A percentile compares a stretch with the other conserved stretches of the same genome.
phyloP scores from a whole-genome alignment of 1,140 invertebrate species.

The Lordiphosa collinella region DNA sequence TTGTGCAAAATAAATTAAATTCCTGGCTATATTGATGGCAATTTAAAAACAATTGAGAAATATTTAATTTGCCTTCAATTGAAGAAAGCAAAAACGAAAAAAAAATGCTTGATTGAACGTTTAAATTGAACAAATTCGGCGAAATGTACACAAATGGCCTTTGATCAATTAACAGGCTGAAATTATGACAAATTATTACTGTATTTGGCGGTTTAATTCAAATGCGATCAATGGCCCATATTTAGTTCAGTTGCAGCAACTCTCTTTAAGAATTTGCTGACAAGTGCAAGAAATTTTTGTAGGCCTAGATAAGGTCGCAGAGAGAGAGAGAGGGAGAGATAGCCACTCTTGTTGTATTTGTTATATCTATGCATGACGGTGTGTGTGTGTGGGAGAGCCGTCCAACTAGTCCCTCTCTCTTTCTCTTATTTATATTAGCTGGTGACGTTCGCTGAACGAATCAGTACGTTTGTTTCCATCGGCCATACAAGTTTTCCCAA shows the following conservation, averaged over 20 bases:
- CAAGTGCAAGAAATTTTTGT: slow-evolving; percentile 15
- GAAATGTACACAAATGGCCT: slow-evolving; percentile 30
- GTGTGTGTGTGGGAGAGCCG: not conserved
- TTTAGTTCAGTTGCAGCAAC: too few relatives aligned
- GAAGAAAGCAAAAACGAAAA: slow-evolving; percentile 41
- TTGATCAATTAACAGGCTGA: slow-evolving; percentile 53
- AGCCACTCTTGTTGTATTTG: not conserved
- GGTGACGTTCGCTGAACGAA: slow-evolving; percentile 51
- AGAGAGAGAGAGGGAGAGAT: slow-evolving; percentile 21
- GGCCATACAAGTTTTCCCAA: slow-evolving; percentile 48
- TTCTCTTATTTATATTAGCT: slow-evolving; percentile 72
- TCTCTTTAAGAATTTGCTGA: not conserved
- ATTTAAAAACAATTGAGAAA: slow-evolving; percentile 73
- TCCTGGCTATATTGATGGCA: slow-evolving; percentile 75
- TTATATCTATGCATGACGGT: too few relatives aligned
- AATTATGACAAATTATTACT: too few relatives aligned
- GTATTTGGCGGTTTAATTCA: too few relatives aligned
- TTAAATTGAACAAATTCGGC: slow-evolving; percentile 23
- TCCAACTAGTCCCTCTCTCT: slow-evolving; percentile 5
- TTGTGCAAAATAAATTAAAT: slow-evolving; percentile 75
- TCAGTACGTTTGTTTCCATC: slow-evolving; percentile 62
- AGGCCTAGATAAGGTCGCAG: not conserved
- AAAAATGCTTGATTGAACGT: not conserved
- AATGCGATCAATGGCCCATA: slow-evolving; percentile 16
- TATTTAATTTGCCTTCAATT: slow-evolving; percentile 65